A percentile compares a stretch with the other conserved stretches of the same genome.
Conservation (phyloP, 2,113 vertebrate species). For the Myiagra hebetior region DNA sequence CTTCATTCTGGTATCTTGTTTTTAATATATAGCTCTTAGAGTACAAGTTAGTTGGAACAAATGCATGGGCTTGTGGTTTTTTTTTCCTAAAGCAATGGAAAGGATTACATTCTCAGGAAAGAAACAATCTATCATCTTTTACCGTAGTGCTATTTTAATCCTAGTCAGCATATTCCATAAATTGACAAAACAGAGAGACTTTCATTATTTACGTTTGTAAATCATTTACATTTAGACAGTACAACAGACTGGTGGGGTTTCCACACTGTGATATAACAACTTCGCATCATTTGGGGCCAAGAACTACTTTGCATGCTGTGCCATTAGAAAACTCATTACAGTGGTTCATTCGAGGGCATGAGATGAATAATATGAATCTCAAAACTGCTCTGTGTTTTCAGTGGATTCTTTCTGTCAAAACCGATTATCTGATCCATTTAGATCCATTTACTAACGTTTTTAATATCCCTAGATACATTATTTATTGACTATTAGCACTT, state of each 20-base stretch:
- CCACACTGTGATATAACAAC: background rate
- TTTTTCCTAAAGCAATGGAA: background rate
- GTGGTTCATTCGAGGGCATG: background rate
- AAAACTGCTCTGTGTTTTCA: background rate
- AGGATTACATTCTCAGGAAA: background rate
- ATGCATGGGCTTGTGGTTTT: background rate
- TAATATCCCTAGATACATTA: background rate
- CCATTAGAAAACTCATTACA: background rate
- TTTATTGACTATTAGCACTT: conserved; percentile 3
- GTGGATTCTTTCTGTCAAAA: background rate
- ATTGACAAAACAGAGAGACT: background rate
- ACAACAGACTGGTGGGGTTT: background rate
- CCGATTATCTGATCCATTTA: background rate
- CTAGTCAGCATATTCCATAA: background rate
- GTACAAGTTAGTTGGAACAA: background rate
- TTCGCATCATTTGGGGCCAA: background rate
- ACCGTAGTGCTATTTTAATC: background rate
- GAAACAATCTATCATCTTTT: background rate
- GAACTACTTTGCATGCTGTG: background rate
- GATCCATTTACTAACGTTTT: background rate
- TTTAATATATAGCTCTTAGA: background rate
- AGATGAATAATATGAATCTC: background rate
- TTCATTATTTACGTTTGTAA: conserved; percentile 17
- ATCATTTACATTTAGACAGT: background rate
- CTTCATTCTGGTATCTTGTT: background rate